Conservation (phyloP, 2,888 invertebrate genomes). For the Matsumyia berberina region DNA sequence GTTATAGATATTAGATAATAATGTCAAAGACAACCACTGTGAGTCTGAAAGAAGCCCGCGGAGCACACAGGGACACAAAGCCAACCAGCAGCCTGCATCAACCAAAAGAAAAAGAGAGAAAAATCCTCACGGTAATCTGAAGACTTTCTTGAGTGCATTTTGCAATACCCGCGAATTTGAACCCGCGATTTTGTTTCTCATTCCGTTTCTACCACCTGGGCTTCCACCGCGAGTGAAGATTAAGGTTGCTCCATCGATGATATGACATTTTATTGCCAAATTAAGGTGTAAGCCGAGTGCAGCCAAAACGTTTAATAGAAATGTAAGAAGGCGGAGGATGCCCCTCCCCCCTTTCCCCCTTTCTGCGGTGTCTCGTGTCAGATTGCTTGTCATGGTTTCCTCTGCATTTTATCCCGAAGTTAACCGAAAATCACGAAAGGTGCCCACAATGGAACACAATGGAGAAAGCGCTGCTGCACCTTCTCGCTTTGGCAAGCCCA, state of each 20-base stretch:
- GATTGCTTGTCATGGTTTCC: conserved; percentile 51
- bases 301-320: conserved; percentile 54
- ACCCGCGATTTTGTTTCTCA: conserved; percentile 37
- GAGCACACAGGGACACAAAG: not conserved
- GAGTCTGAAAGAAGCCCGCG: conserved; percentile 21
- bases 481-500: conserved; percentile 59
- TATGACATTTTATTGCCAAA: conserved; percentile 73
- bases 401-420: conserved; percentile 3
- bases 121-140: conserved; percentile 6
- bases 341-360: not conserved
- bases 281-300: conserved; percentile 68
- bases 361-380: conserved; percentile 34
- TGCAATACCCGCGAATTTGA: not conserved
- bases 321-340: conserved; percentile 46
- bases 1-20: conserved; percentile 73
- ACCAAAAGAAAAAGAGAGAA: no score
- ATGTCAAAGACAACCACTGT: conserved; percentile 53
- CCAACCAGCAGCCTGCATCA: conserved; percentile 15
- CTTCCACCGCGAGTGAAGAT: conserved; percentile 53
- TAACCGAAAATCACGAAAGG: conserved; percentile 44
- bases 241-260: conserved; percentile 57
- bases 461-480: conserved; percentile 72
- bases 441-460: conserved; percentile 56
- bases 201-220: conserved; percentile 55
- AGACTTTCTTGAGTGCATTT: conserved; percentile 37